Base-by-base conservation (phyloP, 1,140 invertebrate genomes). In the Pararge aegeria region DNA sequence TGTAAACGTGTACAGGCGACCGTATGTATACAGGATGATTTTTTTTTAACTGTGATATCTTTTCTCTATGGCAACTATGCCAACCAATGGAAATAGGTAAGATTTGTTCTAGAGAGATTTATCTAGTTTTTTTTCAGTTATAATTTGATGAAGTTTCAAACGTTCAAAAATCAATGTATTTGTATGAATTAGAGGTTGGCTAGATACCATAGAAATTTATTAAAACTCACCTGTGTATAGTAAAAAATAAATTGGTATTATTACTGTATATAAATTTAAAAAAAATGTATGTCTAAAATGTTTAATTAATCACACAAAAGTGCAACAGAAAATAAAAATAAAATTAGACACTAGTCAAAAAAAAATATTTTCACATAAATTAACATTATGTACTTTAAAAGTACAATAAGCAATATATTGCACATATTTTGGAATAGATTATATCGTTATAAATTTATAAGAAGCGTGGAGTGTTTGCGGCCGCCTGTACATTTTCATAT, bases 401-500 rank as follows among this genome's bases (percentile, higher is more conserved):
- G 38, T 42, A 42, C 9, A 16, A 9, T 42, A 42, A 18, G 16
- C 5, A 18, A 16, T 42, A 16, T 42, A 42, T 42, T 42, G 30
- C 38, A 42, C 37, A 42, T 21, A 55, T 42, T 55, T 44, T 30
- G 24, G 7, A 46, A 24, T 24, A 24, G 24, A 24, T 24, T 19
- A 46, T 10, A 42, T 24, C 13, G 13, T 10, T 18, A 5, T 20
- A 15, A 30, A 30, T 16, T 51, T 9, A 12, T 12, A 40, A 21
- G 18, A 49, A 50, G 13, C 30, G 42, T 21, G 12, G 21, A n/a
- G 29, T 21, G 49, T 38, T 52, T 44, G 56, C 49, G 56, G 40
- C 21, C 49, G 49, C 38, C 49, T 59, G 56, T 59, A 59, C 56
- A 52, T 59, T 58, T 15, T 13, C 30, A 51, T 52, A 52, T 52